Base-by-base conservation (phyloP, 2,113 vertebrate species). In the Aegithalos caudatus region DNA sequence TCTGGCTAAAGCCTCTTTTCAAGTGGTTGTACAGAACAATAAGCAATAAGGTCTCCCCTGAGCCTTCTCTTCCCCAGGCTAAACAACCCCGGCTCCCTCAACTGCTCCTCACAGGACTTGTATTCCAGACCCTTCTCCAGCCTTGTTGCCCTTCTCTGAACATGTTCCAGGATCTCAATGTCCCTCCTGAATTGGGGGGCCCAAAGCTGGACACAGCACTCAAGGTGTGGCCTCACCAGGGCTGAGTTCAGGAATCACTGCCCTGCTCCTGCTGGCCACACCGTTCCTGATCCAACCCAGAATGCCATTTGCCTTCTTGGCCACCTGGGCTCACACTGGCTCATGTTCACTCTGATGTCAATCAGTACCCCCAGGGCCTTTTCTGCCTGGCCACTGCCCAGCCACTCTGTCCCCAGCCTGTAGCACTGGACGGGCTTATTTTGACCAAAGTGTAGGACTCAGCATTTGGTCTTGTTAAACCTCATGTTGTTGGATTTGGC, bases 401-500 rank as follows among this genome's bases (percentile, higher is more conserved):
- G 20, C 6, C 42, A 48, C 42, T 57, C 50, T 48, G 35, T 48
- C 8, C 10, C 51, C 51, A 66, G 12, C 35, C 50, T 65, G 35
- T 19, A 29, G 20, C 29, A 11, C 51, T 35, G 42, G 7, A 42
- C 0, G 1, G 12, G 29, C 15, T 35, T 65, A n/a, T 9, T 57
- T 60, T 31, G 20, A 29, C 31, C 44, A 35, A 66, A 86, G 44
- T 14, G 24, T 13, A 76, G 61, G 25, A 58, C 13, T 11, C 0
- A 1, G 51, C 21, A 58, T 9, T 9, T 10, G 11, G 1, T 25
- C 51, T 25, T 25, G 13, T 7, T 67, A 42, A 66, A 58, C 12
- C 12, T 42, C 61, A 10, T 42, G 14, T 27, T 1, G 1, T 1
- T 66, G 25, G 25, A 58, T 42, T 35, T 3, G 3, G 51, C 2